These are phyloP conservation scores for Magallana ariakensis DNA, from an alignment of 1,140 invertebrate species.

Conservation along the genomic window DNA sequence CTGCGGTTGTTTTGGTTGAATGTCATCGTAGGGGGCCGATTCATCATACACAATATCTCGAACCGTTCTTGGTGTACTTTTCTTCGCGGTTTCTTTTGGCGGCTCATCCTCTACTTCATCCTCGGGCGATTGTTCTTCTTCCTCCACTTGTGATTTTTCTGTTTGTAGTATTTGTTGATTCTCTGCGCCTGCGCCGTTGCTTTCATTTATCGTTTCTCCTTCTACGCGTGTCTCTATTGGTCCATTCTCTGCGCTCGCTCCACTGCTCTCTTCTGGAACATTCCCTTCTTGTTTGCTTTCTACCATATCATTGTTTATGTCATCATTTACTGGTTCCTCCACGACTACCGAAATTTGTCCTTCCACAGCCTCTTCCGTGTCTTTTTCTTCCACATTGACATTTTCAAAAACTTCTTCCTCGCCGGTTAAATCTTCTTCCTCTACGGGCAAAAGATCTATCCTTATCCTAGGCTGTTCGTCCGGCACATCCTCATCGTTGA, in stretches of 20 bases:
- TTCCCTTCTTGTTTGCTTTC: not conserved
- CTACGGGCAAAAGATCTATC: not conserved
- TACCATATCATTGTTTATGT: not conserved
- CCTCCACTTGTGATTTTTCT: not conserved
- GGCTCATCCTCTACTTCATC: not conserved
- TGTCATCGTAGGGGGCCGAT: not conserved
- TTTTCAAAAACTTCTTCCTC: not conserved
- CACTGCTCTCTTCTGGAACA: not conserved
- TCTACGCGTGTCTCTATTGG: not conserved
- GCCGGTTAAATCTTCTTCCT: not conserved
- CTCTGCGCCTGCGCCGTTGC: not conserved
- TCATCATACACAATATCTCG: slow-evolving; percentile 1
- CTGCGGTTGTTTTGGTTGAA: not conserved
- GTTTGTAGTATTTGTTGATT: not conserved
- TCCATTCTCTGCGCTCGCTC: not conserved
- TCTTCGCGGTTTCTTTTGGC: not conserved
- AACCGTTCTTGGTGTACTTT: slow-evolving; percentile 33
- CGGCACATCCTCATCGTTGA: not conserved
- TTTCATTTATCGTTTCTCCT: too few relatives aligned
- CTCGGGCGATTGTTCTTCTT: not conserved
- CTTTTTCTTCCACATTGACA: not conserved
- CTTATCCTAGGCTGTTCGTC: not conserved
- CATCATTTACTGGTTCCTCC: not conserved
- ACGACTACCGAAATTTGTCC: not conserved
- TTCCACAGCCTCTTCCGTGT: slow-evolving; percentile 13